phyloP scores from a whole-genome alignment of 2,888 invertebrate species.

The Geotrupes spiniger region DNA sequence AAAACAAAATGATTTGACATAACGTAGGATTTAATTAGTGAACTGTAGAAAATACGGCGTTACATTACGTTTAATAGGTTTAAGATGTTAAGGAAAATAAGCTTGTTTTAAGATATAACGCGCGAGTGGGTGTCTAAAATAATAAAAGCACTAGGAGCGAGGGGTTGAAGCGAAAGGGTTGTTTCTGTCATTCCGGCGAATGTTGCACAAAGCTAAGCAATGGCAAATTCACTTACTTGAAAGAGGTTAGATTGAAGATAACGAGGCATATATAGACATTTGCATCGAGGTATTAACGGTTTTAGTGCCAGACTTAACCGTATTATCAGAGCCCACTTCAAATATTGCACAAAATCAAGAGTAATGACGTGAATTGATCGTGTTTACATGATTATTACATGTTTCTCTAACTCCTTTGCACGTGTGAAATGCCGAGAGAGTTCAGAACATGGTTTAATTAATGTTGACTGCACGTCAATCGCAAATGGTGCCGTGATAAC shows the following conservation, averaged over 20 bases:
- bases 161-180: constrained; percentile 10
- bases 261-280: constrained; percentile 14
- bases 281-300: constrained; percentile 3
- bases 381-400: constrained; percentile 26
- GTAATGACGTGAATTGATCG: constrained; percentile 25
- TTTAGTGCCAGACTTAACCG: constrained; percentile 12
- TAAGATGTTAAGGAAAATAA: neutral
- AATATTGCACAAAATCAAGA: constrained; percentile 25
- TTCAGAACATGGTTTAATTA: constrained; percentile 28
- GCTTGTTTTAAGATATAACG: constrained; percentile 13
- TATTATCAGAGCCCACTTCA: constrained; percentile 15
- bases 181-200: constrained; percentile 10
- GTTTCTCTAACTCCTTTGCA: constrained; percentile 25
- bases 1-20: too few species aligned
- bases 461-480: constrained; percentile 25
- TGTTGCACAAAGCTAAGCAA: constrained; percentile 13
- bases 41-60: too few species aligned
- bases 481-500: constrained; percentile 20
- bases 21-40: too few species aligned
- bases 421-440: constrained; percentile 16
- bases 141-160: constrained; percentile 3
- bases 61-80: too few species aligned
- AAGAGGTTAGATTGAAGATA: constrained; percentile 20
- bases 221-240: constrained; percentile 19
- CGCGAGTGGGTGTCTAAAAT: constrained; percentile 11